These are phyloP conservation scores for Pithys albifrons DNA, from an alignment of 2,113 vertebrate species.

Conservation along the genomic window DNA sequence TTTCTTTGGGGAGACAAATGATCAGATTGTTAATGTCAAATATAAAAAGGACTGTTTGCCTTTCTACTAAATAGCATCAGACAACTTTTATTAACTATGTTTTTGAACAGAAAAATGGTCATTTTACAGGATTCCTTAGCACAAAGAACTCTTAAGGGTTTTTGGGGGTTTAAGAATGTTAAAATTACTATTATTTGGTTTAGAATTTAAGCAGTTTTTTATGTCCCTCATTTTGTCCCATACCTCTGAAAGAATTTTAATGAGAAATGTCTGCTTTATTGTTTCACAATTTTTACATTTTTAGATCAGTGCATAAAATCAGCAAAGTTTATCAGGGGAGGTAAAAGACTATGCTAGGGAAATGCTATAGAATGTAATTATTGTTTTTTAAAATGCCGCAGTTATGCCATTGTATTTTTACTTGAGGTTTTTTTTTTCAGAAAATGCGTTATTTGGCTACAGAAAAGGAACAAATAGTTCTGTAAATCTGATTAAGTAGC, in stretches of 20 bases:
- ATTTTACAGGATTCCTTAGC: slow-evolving; percentile 13
- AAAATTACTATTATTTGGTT: not conserved
- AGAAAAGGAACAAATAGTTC: not conserved
- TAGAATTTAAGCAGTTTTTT: not conserved
- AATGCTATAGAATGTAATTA: not conserved
- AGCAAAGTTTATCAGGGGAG: not conserved
- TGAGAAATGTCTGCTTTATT: not conserved
- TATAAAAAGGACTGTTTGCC: slow-evolving; percentile 77
- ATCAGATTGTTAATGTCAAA: slow-evolving; percentile 92
- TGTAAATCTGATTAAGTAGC: not conserved
- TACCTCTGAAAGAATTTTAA: not conserved
- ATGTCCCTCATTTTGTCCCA: not conserved
- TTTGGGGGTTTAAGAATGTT: not conserved
- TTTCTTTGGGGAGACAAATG: slow-evolving; percentile 85
- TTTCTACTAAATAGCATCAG: slow-evolving; percentile 69
- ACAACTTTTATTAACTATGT: slow-evolving; percentile 61
- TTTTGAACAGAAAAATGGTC: slow-evolving; percentile 17
- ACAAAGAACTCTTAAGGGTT: not conserved
- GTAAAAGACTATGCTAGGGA: not conserved
- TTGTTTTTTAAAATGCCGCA: not conserved
- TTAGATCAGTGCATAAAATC: not conserved
- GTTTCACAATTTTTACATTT: not conserved
- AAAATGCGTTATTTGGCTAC: not conserved
- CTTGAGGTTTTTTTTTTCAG: not conserved
- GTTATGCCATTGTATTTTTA: not conserved